Evolutionary conservation across 2,113 vertebrate genomes (phyloP).

Genomic region (cattle (Bos taurus)): ARS-UCD2.0 NC_037344.1:13478001-13478500

Average conservation of each 20-base stretch:
- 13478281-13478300: background rate
- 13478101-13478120: background rate
- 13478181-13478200: background rate
- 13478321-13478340: background rate
- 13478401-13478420: background rate
- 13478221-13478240: background rate
- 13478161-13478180: background rate
- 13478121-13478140: background rate
- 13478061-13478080: background rate
- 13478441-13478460: background rate
- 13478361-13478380: background rate
- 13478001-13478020: background rate
- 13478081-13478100: background rate
- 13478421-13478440: background rate
- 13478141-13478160: background rate
- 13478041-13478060: background rate
- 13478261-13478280: background rate
- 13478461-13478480: background rate
- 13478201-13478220: background rate
- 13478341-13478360: background rate
- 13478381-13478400: background rate
- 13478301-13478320: background rate
- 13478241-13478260: background rate
- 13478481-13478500: slow-evolving; percentile 84
- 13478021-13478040: background rate